These are phyloP conservation scores for Lateolabrax maculatus DNA, from an alignment of 2,797 vertebrate genomes.

Conservation along the genomic window DNA sequence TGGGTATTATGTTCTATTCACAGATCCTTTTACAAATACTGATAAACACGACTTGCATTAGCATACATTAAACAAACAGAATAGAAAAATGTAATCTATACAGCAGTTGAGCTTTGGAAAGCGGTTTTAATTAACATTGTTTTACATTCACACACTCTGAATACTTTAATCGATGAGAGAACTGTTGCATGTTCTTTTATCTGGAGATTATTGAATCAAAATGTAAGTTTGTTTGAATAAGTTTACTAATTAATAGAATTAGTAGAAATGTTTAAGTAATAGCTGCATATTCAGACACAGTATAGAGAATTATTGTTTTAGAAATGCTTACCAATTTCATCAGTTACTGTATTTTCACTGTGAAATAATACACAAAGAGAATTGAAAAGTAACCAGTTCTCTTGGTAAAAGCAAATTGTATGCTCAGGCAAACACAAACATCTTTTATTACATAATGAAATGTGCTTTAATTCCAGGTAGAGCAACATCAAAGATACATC, in stretches of 20 bases:
- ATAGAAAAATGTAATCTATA: neutral
- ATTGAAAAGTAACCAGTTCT: constrained; percentile 6
- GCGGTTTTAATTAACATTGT: constrained; percentile 20
- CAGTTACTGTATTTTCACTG: neutral
- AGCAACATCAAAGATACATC: constrained; percentile 5
- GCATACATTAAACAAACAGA: constrained; percentile 4
- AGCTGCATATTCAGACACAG: neutral
- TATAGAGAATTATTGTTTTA: neutral
- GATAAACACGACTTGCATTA: constrained; percentile 25
- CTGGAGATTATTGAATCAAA: constrained; percentile 34
- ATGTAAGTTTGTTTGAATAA: constrained; percentile 20
- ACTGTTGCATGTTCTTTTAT: constrained; percentile 2
- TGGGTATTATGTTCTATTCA: constrained; percentile 18
- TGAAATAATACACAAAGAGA: neutral
- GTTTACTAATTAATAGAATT: too few species aligned
- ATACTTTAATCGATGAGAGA: neutral
- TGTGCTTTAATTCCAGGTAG: neutral
- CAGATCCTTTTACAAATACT: constrained; percentile 25
- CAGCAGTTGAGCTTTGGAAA: neutral
- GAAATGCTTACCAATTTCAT: neutral
- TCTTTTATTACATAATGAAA: constrained; percentile 1
- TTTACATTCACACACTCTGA: constrained; percentile 21
- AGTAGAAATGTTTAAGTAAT: neutral
- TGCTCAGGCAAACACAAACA: constrained; percentile 21
- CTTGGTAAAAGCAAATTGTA: constrained; percentile 2